Percentiles rank a stretch among this genome's conserved stretches.
Evolutionary conservation across 2,888 invertebrate genomes (phyloP).

Genomic region (Microdon myrmicae): DNA sequence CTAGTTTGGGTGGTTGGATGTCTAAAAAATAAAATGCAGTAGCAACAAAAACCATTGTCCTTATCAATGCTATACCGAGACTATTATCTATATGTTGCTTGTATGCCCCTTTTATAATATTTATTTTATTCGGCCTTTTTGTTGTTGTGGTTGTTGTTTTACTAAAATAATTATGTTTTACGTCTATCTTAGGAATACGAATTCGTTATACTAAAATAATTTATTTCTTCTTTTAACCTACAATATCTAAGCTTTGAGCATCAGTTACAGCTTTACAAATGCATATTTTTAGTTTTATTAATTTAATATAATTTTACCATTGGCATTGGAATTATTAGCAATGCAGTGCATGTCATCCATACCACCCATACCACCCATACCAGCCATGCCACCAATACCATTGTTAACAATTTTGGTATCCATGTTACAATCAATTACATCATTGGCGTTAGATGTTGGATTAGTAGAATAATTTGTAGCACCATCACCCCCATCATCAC

Average conservation of each 20-base stretch:
- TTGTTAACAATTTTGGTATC: constrained; percentile 2
- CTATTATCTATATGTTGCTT: no score
- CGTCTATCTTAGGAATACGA: constrained; percentile 40
- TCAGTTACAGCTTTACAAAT: constrained; percentile 63
- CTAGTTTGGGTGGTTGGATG: constrained; percentile 19
- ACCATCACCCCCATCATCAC: constrained; percentile 18
- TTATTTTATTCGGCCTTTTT: constrained; percentile 28
- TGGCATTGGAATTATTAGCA: constrained; percentile 16
- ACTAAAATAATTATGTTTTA: constrained; percentile 20
- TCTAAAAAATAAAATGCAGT: no score
- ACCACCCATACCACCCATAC: constrained; percentile 42
- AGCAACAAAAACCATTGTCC: no score
- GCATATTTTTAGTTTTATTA: constrained; percentile 50
- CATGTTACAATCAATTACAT: constrained; percentile 10
- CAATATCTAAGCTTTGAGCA: constrained; percentile 68
- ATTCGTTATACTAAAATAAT: constrained; percentile 55
- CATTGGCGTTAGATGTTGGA: constrained; percentile 28
- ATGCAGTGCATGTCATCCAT: constrained; percentile 21
- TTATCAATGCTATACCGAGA: no score
- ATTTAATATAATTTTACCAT: constrained; percentile 46
- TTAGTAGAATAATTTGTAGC: constrained; percentile 40
- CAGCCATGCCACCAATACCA: constrained; percentile 18
- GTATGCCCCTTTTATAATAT: constrained; percentile 26
- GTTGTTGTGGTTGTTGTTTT: constrained; percentile 9
- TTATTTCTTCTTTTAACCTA: constrained; percentile 60